Base-by-base conservation (phyloP, 2,888 invertebrate species). In the Hypomecis punctinalis region DNA sequence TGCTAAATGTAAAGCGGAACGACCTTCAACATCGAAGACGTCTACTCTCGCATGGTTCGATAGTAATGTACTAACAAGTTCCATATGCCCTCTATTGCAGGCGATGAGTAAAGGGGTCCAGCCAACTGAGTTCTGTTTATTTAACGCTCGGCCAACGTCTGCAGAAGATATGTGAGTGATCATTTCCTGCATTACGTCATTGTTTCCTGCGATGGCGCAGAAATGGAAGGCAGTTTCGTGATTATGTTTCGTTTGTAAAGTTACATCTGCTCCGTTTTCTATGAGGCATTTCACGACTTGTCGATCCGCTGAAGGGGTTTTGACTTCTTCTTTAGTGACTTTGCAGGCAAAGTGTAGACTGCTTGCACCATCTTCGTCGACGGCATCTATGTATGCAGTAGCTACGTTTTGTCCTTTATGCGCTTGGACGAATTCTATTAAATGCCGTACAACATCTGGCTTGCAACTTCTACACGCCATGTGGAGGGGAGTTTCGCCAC, bases 31-130 rank as follows among this genome's bases (percentile, higher is more conserved):
- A 85, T 99, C 99, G 86, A 99, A 99, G 0, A 99, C 99, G 85
- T 99, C 99, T 13, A 99, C 99, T 82, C 99, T 95, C 7, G 99
- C 99, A 86, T 99, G 98, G 88, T 99, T 98, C 45, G 96, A 94
- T 65, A 99, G 93, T 62, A 99, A 94, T 67, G 97, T 97, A 80
- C 95, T 97, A 47, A 99, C 98, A 74, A 99, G 95, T 81, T 98
- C 97, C 93, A 97, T 96, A 86, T 99, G 99, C 5, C 99, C 99
- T 83, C 97, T 95, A 82, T 99, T 96, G 79, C 99, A 97, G 23
- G 99, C 99, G 76, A 99, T 98, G 57, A 99, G 93, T 72, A 99
- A 93, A 10, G 99, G 99, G 0, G 99, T 99, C 99, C 99, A 99
- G 7, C 99, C 97, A 70, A 98, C 96, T 64, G 96, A 96, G 63